phyloP scores from a whole-genome alignment of 2,888 invertebrate species.

The Sinelater perroti region DNA sequence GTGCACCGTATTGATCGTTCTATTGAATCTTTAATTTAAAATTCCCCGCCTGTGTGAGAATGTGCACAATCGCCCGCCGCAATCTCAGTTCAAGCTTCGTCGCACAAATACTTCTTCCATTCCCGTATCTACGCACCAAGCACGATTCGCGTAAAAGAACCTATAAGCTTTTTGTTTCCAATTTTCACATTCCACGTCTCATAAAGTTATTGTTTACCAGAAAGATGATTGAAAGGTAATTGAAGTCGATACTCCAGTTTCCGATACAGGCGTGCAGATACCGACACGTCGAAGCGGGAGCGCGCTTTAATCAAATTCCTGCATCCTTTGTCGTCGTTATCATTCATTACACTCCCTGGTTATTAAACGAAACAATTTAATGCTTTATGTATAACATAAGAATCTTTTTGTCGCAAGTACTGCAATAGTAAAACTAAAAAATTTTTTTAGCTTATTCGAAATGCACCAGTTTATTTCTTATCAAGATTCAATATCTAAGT shows the following conservation, averaged over 20 bases:
- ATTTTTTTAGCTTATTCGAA: too few species aligned
- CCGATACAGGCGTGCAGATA: not conserved
- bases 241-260: conserved; percentile 22
- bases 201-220: conserved; percentile 32
- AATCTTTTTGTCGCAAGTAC: too few species aligned
- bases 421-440: too few species aligned
- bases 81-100: conserved; percentile 40
- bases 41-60: conserved; percentile 36
- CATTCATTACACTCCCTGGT: too few species aligned
- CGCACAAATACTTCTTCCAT: conserved; percentile 36
- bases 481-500: too few species aligned
- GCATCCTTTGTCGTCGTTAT: too few species aligned
- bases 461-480: too few species aligned
- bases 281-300: too few species aligned
- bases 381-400: too few species aligned
- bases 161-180: conserved; percentile 30
- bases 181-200: conserved; percentile 32
- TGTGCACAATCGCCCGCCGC: conserved; percentile 51
- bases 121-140: conserved; percentile 33
- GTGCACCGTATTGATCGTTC: conserved; percentile 43
- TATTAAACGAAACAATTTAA: too few species aligned
- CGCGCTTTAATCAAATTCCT: too few species aligned
- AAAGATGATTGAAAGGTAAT: conserved; percentile 32
- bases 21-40: conserved; percentile 42
- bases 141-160: conserved; percentile 31